Evolutionary conservation across 92 coral and sea anemone species (phyloP).

Genomic region (Anthopleura xanthogrammica): DNA sequence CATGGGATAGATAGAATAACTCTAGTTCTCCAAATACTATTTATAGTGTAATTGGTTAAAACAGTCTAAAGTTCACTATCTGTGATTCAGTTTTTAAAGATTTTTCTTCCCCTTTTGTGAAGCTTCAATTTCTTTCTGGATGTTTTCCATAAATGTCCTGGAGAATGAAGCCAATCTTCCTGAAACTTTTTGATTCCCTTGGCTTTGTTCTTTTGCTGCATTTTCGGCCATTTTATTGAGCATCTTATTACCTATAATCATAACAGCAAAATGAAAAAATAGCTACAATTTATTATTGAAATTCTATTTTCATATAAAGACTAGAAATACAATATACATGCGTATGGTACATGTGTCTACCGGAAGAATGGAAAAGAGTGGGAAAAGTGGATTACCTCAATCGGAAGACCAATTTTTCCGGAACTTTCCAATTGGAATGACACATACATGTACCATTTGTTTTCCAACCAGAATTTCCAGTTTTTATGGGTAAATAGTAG

Average conservation of each 20-base stretch:
- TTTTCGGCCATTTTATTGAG: conserved; percentile 48
- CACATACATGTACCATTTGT: not conserved
- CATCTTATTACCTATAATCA: conserved; percentile 38
- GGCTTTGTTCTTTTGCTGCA: conserved; percentile 24
- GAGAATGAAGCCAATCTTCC: conserved; percentile 53
- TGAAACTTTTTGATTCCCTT: conserved; percentile 39
- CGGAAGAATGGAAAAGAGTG: too few species aligned
- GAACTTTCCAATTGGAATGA: too few species aligned
- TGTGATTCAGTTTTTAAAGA: not conserved
- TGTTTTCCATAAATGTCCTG: conserved; percentile 45
- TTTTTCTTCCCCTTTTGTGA: conserved; percentile 11
- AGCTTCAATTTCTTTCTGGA: conserved; percentile 53
- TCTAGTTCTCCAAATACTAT: too few species aligned
- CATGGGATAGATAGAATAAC: too few species aligned
- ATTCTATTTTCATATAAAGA: not conserved
- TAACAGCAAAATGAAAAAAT: not conserved
- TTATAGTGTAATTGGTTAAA: too few species aligned
- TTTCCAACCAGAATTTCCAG: not conserved
- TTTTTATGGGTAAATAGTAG: not conserved
- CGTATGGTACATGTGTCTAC: too few species aligned
- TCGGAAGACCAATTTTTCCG: too few species aligned
- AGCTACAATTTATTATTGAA: not conserved
- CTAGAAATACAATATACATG: too few species aligned
- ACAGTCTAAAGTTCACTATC: not conserved
- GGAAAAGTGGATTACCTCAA: too few species aligned